A percentile compares a stretch with the other conserved stretches of the same genome.
phyloP scores from a whole-genome alignment of 2,888 invertebrate species.

The Lumbricus terrestris region DNA sequence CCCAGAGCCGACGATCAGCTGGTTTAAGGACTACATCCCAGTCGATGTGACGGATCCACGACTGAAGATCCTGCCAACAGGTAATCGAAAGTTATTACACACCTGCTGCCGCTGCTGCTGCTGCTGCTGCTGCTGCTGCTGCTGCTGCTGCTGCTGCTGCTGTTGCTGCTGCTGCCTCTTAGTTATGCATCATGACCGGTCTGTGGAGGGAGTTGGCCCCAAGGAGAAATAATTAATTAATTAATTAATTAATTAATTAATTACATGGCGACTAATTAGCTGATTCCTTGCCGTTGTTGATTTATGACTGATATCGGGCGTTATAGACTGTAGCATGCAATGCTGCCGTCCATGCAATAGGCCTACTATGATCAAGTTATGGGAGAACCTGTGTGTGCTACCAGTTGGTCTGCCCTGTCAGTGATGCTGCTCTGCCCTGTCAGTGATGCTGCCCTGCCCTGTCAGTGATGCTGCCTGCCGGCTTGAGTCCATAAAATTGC shows the following conservation, averaged over 20 bases:
- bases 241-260: too few species aligned
- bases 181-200: not conserved
- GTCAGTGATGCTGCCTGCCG: too few species aligned
- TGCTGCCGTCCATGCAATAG: not conserved
- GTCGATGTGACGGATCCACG: conserved; percentile 70
- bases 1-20: conserved; percentile 77
- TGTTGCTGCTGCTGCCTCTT: too few species aligned
- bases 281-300: not conserved
- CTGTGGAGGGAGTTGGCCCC: not conserved
- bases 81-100: conserved; percentile 22
- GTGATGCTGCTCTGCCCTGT: too few species aligned
- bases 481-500: too few species aligned
- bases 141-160: too few species aligned
- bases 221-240: not conserved
- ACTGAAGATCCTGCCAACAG: conserved; percentile 42
- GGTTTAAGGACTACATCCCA: conserved; percentile 81
- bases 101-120: not conserved
- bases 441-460: too few species aligned
- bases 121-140: too few species aligned
- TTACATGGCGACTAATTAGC: not conserved
- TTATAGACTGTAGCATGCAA: not conserved
- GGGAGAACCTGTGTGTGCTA: not conserved
- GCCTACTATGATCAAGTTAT: not conserved
- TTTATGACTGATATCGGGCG: not conserved
- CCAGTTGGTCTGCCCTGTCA: not conserved